Base-by-base conservation (phyloP, 2,888 invertebrate genomes). In the Nephrotoma guestfalica region DNA sequence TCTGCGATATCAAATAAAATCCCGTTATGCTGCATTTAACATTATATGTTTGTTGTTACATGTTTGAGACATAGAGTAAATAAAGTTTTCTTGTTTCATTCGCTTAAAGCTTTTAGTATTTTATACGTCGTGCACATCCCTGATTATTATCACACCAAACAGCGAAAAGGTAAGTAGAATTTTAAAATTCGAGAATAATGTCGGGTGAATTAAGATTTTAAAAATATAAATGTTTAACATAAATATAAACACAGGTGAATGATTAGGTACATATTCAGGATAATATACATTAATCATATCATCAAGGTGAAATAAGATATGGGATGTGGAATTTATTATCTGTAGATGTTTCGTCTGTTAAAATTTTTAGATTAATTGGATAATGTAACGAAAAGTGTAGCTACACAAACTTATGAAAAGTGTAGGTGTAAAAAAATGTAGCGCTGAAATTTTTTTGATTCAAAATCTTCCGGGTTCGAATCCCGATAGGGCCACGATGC, bases 1-100 rank as follows among this genome's bases (percentile, higher is more conserved):
- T 99, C 86, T 99, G 98, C 92, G 99, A 99, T 92, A 98, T 98
- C 88, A 99, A 99, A 92, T 99, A 94, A 93, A 89, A 30, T 9
- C 4, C 13, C 7, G 84, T n/a, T 15, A n/a, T 41, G 11, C n/a
- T 3, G n/a, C 41, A 13, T 41, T 30, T 15, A 15, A 6, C 51
- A 57, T 4, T 57, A 71, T 4, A 7, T 13, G 13, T 18, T 30
- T 71, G 71, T 71, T 71, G 71, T 71, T 71, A 30, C 30, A 30
- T 18, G 71, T 30, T 71, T 71, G 7, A 30, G 15, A 18, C 7
- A 71, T 9, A 18, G 71, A 71, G 30, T 71, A 30, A 71, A 71
- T 7, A 71, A 9, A 71, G 7, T 30, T 18, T 0, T 71, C 18
- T 71, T 30, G 51, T 51, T 30, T 30, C 30, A 57, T 30, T 15